Evolutionary conservation across 2,888 invertebrate genomes (phyloP), one percentile per base, ranked within the genome.

Genomic region (Euzophera pinguis): DNA sequence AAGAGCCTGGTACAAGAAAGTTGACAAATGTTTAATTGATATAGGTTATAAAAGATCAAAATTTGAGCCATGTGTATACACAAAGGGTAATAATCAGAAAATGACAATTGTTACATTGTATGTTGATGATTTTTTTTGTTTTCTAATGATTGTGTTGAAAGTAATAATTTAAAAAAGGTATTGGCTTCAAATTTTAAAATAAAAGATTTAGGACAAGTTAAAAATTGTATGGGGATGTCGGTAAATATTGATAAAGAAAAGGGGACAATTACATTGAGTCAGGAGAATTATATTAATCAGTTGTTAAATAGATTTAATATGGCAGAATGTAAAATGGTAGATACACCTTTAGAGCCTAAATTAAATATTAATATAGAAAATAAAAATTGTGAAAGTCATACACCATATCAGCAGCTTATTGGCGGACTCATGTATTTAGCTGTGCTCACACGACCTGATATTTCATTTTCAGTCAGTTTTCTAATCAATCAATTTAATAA

Each of bases 291-390:
- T 54, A 53, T 62, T 32, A 52, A 56, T 1, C 41, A 54, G 12
- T 53, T 62, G 10, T 52, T 62, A 9, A 6, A 52, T 35, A 60
- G 54, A 49, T 58, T 60, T 50, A 50, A 58, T 37, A 58, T 67
- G 54, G 10, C 29, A 8, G 34, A 61, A 43, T 62, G 64, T 58
- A 59, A 60, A 38, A n/a, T 9, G 34, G 49, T 52, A 7, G 39
- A 53, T 50, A 69, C 65, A 22, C 66, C 64, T 6, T 64, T 67
- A 42, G 65, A 66, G 27, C 1, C 10, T 53, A 60, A 58, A 47
- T 54, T 65, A 42, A 59, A 61, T 22, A 3, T 61, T 10, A 29
- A 45, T 6, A 61, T 22, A 22, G 22, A 57, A 9, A 17, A 14
- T 17, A 16, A 55, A 27, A 41, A 16, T 53, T 50, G 47, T 56